phyloP scores from a whole-genome alignment of 2,888 invertebrate species.

The Standfussiana lucernea region DNA sequence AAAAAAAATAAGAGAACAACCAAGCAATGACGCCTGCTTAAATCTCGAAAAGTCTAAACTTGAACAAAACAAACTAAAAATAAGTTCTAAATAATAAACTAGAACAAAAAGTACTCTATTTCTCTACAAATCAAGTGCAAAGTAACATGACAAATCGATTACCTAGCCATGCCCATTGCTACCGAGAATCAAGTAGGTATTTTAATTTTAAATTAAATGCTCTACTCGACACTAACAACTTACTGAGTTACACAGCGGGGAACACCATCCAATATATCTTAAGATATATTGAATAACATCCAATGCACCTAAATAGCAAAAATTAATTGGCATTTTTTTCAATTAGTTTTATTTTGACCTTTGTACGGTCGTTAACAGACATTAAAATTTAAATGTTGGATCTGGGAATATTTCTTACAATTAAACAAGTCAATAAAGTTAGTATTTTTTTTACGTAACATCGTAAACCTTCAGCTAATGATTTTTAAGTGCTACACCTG shows the following conservation, averaged over 20 bases:
- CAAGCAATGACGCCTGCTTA: background rate
- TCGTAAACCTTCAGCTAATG: slow-evolving; percentile 69
- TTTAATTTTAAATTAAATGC: slow-evolving; percentile 63
- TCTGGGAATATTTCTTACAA: slow-evolving; percentile 62
- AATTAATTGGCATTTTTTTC: slow-evolving; percentile 49
- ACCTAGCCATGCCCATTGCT: slow-evolving; percentile 38
- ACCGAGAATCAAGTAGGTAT: slow-evolving; percentile 57
- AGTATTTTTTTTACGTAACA: slow-evolving; percentile 55
- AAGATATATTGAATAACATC: slow-evolving; percentile 56
- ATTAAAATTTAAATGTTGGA: slow-evolving; percentile 57
- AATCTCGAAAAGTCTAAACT: slow-evolving; percentile 12
- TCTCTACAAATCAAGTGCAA: slow-evolving; percentile 41
- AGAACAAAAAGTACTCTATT: slow-evolving; percentile 22
- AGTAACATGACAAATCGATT: slow-evolving; percentile 60
- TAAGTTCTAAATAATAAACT: background rate
- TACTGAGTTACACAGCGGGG: slow-evolving; percentile 41
- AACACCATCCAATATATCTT: slow-evolving; percentile 47
- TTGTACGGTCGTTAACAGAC: slow-evolving; percentile 61
- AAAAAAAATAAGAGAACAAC: slow-evolving; percentile 7
- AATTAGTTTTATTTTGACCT: slow-evolving; percentile 63
- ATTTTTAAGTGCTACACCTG: slow-evolving; percentile 58
- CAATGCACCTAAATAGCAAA: slow-evolving; percentile 45
- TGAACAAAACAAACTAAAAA: slow-evolving; percentile 16
- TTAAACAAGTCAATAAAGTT: slow-evolving; percentile 66
- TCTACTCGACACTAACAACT: slow-evolving; percentile 38